These are phyloP conservation scores for Drosophila aldrichi DNA, from an alignment of 2,888 invertebrate species.

Conservation along the genomic window DNA sequence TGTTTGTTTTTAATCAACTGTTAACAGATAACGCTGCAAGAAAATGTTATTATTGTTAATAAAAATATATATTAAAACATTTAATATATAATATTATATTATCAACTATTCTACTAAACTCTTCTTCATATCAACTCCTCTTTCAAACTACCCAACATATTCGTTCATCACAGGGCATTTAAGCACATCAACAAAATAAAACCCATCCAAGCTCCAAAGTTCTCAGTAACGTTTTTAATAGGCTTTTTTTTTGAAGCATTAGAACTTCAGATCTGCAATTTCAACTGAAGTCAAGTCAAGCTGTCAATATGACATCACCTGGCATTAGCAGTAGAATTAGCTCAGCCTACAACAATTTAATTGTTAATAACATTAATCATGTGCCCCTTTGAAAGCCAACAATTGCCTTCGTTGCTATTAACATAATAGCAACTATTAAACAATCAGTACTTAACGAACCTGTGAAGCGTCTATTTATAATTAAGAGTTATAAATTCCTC, in stretches of 20 bases:
- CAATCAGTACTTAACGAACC: conserved; percentile 15
- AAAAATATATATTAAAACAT: no score
- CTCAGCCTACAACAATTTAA: conserved; percentile 56
- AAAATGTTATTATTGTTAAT: no score
- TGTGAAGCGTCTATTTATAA: background rate
- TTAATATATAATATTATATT: no score
- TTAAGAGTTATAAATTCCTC: background rate
- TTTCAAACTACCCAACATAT: background rate
- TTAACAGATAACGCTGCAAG: no score
- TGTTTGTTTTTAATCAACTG: no score
- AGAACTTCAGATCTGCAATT: conserved; percentile 46
- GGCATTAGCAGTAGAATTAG: conserved; percentile 38
- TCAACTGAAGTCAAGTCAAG: conserved; percentile 12
- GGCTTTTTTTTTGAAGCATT: conserved; percentile 42
- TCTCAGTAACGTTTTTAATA: conserved; percentile 54
- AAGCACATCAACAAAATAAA: background rate
- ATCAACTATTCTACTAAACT: no score
- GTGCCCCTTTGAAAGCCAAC: conserved; percentile 19
- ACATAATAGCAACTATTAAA: conserved; percentile 47
- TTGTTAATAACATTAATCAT: conserved; percentile 65
- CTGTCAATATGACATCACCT: conserved; percentile 54
- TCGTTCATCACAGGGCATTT: background rate
- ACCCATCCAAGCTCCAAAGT: conserved; percentile 17
- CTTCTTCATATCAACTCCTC: background rate
- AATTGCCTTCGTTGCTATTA: conserved; percentile 40